Conservation (phyloP, 1,140 invertebrate genomes). For the Bemisia tabaci region DNA sequence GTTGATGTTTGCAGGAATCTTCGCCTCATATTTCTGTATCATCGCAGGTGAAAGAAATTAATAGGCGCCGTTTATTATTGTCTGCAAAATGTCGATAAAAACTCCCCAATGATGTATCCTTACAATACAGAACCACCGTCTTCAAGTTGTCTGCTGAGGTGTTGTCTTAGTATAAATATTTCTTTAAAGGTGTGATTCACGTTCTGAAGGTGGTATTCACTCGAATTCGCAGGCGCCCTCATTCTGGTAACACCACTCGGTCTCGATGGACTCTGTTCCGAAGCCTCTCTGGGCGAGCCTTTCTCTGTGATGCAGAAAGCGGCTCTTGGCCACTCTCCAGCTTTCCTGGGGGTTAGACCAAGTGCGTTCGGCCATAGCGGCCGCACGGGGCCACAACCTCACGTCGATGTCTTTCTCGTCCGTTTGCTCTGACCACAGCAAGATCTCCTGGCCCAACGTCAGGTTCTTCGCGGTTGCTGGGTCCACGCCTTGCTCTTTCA, state of each 20-base stretch:
- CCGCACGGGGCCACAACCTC: constrained; percentile 57
- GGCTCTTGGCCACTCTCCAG: constrained; percentile 36
- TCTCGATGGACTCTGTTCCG: constrained; percentile 48
- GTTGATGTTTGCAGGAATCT: no score
- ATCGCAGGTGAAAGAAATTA: no score
- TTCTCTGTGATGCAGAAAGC: constrained; percentile 50
- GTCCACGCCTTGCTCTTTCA: background rate
- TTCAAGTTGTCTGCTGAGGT: no score
- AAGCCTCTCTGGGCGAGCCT: constrained; percentile 47
- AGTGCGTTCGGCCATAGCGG: constrained; percentile 59
- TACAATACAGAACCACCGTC: no score
- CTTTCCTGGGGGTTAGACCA: constrained; percentile 51
- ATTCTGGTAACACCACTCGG: constrained; percentile 60
- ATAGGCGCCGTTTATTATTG: no score
- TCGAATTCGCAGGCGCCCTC: constrained; percentile 40
- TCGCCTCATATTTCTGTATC: no score
- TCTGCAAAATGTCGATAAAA: no score
- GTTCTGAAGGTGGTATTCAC: no score
- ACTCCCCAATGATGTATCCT: no score
- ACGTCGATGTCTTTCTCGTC: constrained; percentile 48
- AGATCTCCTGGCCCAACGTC: constrained; percentile 52
- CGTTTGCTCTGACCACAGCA: constrained; percentile 68
- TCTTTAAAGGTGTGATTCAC: no score
- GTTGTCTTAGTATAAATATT: no score
- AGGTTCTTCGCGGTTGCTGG: constrained; percentile 1